These are phyloP conservation scores for Aplysia californica DNA, from an alignment of 1,140 invertebrate genomes.

Conservation along the genomic window DNA sequence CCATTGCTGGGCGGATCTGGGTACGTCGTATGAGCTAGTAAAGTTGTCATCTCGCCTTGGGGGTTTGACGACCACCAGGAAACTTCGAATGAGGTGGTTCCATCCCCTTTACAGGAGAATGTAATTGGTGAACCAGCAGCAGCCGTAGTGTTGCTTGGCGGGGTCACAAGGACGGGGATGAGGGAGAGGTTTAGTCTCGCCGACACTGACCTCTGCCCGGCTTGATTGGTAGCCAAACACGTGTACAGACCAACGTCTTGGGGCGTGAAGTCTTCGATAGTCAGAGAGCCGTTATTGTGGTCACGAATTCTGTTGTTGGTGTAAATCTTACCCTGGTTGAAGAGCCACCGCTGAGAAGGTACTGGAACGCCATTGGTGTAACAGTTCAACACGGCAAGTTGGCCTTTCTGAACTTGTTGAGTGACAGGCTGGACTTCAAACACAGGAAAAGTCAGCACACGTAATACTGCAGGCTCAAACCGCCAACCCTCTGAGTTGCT, in stretches of 20 bases:
- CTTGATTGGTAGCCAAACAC: constrained; percentile 20
- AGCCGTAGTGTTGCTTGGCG: background rate
- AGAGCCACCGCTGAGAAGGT: constrained; percentile 13
- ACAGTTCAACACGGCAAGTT: background rate
- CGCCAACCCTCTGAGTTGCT: background rate
- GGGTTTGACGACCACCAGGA: constrained; percentile 4
- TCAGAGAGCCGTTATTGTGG: background rate
- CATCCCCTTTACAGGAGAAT: background rate
- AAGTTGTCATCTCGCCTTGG: no score
- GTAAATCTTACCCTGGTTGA: background rate
- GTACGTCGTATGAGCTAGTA: background rate
- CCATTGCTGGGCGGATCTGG: background rate
- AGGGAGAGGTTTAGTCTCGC: background rate
- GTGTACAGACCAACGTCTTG: constrained; percentile 17
- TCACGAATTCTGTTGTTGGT: background rate
- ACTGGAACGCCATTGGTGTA: constrained; percentile 16
- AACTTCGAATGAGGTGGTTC: background rate
- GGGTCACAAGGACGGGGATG: background rate
- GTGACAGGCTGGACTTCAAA: background rate
- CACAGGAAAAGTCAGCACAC: constrained; percentile 12
- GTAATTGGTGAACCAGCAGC: background rate
- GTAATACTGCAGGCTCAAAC: background rate
- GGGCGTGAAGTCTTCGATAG: background rate
- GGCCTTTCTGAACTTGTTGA: background rate
- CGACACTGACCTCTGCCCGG: background rate